A percentile compares a stretch with the other conserved stretches of the same genome.
phyloP scores from a whole-genome alignment of 2,888 invertebrate genomes.

The Agrotis exclamationis region DNA sequence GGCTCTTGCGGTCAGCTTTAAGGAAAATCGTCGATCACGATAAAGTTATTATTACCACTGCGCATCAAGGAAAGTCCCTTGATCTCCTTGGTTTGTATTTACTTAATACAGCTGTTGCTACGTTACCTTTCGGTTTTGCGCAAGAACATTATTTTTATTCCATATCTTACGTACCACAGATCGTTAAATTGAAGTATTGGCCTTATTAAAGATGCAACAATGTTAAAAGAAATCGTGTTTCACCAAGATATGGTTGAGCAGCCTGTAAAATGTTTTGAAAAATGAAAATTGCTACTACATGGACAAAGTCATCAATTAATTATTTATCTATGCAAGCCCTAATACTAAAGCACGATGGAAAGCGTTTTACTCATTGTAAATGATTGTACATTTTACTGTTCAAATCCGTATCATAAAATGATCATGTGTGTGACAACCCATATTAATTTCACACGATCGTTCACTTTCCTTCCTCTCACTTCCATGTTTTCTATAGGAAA shows the following conservation, averaged over 20 bases:
- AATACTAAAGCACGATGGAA: background rate
- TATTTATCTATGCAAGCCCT: background rate
- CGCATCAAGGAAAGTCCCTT: slow-evolving; percentile 61
- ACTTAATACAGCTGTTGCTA: slow-evolving; percentile 12
- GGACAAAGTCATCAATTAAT: too few relatives aligned
- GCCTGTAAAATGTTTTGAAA: background rate
- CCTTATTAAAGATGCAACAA: background rate
- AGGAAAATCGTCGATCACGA: slow-evolving; percentile 54
- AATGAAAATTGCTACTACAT: too few relatives aligned
- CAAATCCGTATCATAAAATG: slow-evolving; percentile 28
- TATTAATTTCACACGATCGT: slow-evolving; percentile 55
- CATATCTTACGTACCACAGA: background rate
- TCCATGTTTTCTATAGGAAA: slow-evolving; percentile 46
- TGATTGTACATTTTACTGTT: slow-evolving; percentile 41
- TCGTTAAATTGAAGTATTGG: background rate
- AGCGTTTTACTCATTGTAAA: slow-evolving; percentile 29
- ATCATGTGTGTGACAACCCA: slow-evolving; percentile 27
- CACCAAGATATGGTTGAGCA: background rate
- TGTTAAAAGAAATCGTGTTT: background rate
- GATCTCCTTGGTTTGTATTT: slow-evolving; percentile 25
- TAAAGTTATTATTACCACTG: slow-evolving; percentile 46
- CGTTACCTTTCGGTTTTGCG: slow-evolving; percentile 8
- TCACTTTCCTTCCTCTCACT: slow-evolving; percentile 54
- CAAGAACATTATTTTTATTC: background rate
- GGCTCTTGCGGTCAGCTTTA: slow-evolving; percentile 38